Evolutionary conservation across 1,140 invertebrate genomes (phyloP), one percentile per base, ranked within the genome.

Genomic region (Trinorchestia longiramus): DNA sequence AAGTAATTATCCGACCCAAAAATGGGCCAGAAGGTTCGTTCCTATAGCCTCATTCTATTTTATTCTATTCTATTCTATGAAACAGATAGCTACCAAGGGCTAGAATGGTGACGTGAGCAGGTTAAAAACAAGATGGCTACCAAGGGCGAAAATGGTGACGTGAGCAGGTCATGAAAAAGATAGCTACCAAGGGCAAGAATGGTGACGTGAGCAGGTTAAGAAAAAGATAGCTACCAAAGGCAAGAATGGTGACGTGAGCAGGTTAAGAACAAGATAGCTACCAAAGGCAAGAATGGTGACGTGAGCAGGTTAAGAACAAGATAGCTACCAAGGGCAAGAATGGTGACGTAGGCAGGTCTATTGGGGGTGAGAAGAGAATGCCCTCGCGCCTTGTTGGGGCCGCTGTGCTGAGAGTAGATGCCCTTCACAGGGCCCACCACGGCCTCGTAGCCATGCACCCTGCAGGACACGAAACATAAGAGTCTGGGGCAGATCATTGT

Each of bases 361-460:
- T 99, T 98, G 6, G 98, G 98, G 0, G 98, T 98, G 95, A 99
- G 97, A 95, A 99, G 97, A 3, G 98, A 98, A 97, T 99, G 99
- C 45, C 98, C 99, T 88, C 99, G 97, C 0, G 99, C 98, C 97
- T 98, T 98, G 96, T 97, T 98, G 96, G 96, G 97, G 41, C 96
- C 96, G 40, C 96, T 96, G 87, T 96, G 97, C 97, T 98, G 95
- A 97, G 96, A 96, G 95, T 96, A 96, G 87, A 99, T 98, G 47
- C 99, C 99, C 97, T 99, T 99, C 0, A 99, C 98, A 0, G 99
- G 99, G 0, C 99, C 99, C 0, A 99, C 99, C 42, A 99, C 98
- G 62, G 98, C 98, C 96, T 99, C 98, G 97, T 99, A 99, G 3
- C 98, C 98, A 97, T 99, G 98, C 98, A 99, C 98, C 57, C 98